A percentile compares a stretch with the other conserved stretches of the same genome.
phyloP scores from a whole-genome alignment of 1,140 invertebrate species.

The Cylas formicarius region DNA sequence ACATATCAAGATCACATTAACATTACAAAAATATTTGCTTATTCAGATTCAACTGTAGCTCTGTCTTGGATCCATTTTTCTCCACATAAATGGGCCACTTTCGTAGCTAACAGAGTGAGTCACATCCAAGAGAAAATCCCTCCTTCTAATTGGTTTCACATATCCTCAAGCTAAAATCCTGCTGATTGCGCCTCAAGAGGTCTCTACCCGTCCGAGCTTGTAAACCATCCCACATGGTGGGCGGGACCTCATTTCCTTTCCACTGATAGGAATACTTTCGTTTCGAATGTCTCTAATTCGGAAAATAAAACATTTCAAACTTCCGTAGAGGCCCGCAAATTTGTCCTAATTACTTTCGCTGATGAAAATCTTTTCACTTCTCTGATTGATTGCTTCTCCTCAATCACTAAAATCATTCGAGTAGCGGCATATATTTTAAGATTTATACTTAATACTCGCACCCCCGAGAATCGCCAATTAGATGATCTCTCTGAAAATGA shows the following conservation, averaged over 20 bases:
- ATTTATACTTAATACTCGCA: conserved; percentile 10
- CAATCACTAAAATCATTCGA: too few species aligned
- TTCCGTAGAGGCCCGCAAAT: neutral
- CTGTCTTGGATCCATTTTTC: conserved; percentile 23
- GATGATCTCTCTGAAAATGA: conserved; percentile 4
- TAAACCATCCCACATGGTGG: conserved; percentile 18
- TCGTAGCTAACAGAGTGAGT: conserved; percentile 17
- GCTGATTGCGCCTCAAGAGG: conserved; percentile 18
- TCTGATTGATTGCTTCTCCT: too few species aligned
- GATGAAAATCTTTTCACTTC: neutral
- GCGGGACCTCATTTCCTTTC: conserved; percentile 10
- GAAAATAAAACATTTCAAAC: neutral
- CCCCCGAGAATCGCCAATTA: neutral
- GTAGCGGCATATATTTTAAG: conserved; percentile 14
- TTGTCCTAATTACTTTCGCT: neutral
- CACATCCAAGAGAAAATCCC: conserved; percentile 11
- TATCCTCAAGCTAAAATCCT: conserved; percentile 15
- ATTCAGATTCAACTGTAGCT: conserved; percentile 13
- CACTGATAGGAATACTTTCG: neutral
- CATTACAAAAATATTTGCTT: conserved; percentile 5
- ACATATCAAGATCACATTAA: too few species aligned
- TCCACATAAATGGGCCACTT: too few species aligned
- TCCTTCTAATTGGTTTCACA: conserved; percentile 7
- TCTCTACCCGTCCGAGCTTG: conserved; percentile 1
- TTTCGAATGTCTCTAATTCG: neutral